Percentiles rank a stretch among this genome's conserved stretches.
Evolutionary conservation across 2,797 vertebrate genomes (phyloP).

Genomic region (Limosa lapponica): DNA sequence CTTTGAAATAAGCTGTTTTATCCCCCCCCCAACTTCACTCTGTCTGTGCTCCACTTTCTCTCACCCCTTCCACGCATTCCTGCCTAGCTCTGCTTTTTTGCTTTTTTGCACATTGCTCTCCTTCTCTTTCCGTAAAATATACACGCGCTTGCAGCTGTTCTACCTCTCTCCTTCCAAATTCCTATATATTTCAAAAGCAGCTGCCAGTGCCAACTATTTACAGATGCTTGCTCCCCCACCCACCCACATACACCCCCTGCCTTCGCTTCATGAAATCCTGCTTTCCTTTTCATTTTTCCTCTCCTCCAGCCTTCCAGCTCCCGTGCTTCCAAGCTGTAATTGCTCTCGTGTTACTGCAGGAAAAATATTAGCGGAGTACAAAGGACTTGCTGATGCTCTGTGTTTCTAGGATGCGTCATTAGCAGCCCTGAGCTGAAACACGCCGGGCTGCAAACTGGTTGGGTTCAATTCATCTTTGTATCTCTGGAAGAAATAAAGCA

Average conservation of each 20-base stretch:
- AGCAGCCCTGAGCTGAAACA: slow-evolving; percentile 55
- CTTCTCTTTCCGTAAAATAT: not conserved
- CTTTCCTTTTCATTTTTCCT: not conserved
- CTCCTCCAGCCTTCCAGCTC: slow-evolving; percentile 15
- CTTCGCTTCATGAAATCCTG: not conserved
- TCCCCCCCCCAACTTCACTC: not conserved
- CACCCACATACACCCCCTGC: not conserved
- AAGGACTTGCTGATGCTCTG: slow-evolving; percentile 55
- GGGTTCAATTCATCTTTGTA: slow-evolving; percentile 1
- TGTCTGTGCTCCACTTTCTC: not conserved
- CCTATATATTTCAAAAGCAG: slow-evolving; percentile 9
- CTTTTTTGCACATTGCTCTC: not conserved
- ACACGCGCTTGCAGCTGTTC: not conserved
- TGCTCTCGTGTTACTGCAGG: slow-evolving; percentile 38
- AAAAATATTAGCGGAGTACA: slow-evolving; percentile 46
- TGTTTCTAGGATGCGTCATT: slow-evolving; percentile 42
- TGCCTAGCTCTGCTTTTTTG: not conserved
- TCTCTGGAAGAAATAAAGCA: slow-evolving; percentile 49
- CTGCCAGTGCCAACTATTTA: slow-evolving; percentile 29
- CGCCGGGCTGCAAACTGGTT: slow-evolving; percentile 6
- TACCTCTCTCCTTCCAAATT: not conserved
- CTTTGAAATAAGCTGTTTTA: not conserved
- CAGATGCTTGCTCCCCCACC: slow-evolving; percentile 13
- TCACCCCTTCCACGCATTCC: not conserved
- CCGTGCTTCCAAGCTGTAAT: slow-evolving; percentile 41